Conservation (phyloP, 2,888 invertebrate genomes). For the Dione vanillae region DNA sequence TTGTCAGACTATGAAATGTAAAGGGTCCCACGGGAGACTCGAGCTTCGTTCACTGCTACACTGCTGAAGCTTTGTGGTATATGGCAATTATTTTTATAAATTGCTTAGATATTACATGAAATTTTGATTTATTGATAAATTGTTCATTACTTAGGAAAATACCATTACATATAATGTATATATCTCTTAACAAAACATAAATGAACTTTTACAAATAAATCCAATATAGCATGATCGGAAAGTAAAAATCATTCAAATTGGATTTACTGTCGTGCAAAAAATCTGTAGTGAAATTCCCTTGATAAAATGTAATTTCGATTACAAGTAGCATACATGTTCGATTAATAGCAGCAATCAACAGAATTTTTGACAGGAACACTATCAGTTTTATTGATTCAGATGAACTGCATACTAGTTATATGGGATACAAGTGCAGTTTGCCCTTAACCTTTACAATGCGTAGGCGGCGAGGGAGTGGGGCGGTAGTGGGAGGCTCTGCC, state of each 20-base stretch:
- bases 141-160: too few relatives aligned
- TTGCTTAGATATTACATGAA: neutral
- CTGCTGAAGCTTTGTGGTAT: slow-evolving; percentile 5
- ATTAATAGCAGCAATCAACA: slow-evolving; percentile 20
- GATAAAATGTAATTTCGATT: neutral
- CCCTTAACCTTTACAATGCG: slow-evolving; percentile 70
- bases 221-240: neutral
- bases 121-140: too few relatives aligned
- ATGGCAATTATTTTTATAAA: slow-evolving; percentile 16
- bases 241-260: neutral
- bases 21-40: slow-evolving; percentile 14
- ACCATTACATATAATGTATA: too few relatives aligned
- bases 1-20: slow-evolving; percentile 17
- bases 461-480: slow-evolving; percentile 52
- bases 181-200: too few relatives aligned
- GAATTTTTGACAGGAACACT: slow-evolving; percentile 1
- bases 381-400: slow-evolving; percentile 30
- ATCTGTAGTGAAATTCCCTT: neutral
- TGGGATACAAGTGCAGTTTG: slow-evolving; percentile 51
- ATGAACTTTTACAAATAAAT: neutral
- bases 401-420: slow-evolving; percentile 30
- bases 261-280: neutral
- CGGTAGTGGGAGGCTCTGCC: slow-evolving; percentile 49
- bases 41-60: slow-evolving; percentile 6
- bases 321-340: slow-evolving; percentile 12